phyloP scores from a whole-genome alignment of 2,888 invertebrate genomes.

The Noctua comes region DNA sequence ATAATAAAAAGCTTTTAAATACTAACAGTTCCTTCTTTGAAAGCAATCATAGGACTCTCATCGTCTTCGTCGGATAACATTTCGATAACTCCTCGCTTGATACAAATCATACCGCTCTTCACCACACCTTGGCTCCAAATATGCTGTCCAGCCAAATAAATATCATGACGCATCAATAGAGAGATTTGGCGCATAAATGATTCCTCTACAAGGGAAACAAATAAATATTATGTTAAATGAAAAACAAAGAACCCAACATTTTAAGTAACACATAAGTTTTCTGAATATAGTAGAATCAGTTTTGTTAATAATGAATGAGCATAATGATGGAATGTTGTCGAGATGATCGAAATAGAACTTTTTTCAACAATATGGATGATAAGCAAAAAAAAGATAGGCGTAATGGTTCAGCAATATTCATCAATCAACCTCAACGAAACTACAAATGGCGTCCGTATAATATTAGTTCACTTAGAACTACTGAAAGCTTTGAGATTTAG shows the following conservation, averaged over 20 bases:
- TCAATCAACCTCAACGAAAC: constrained; percentile 50
- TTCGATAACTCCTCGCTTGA: constrained; percentile 87
- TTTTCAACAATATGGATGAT: constrained; percentile 40
- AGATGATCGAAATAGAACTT: constrained; percentile 25
- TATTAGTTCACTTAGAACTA: constrained; percentile 27
- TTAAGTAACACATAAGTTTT: background rate
- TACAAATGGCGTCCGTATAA: constrained; percentile 32
- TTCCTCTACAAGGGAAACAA: constrained; percentile 74
- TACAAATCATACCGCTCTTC: constrained; percentile 84
- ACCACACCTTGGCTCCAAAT: constrained; percentile 87
- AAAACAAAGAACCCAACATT: background rate
- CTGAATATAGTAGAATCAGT: background rate
- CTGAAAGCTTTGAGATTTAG: constrained; percentile 7
- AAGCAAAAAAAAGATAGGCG: constrained; percentile 42
- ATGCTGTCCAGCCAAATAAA: constrained; percentile 82
- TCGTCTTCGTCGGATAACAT: constrained; percentile 90
- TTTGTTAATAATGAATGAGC: background rate
- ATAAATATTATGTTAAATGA: background rate
- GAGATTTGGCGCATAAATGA: constrained; percentile 86
- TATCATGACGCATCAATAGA: constrained; percentile 82
- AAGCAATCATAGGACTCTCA: constrained; percentile 89
- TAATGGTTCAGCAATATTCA: constrained; percentile 51
- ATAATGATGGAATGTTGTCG: constrained; percentile 1
- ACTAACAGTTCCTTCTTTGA: constrained; percentile 87
- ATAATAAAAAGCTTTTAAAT: background rate